Evolutionary conservation across 2,888 invertebrate species (phyloP), one percentile per base, ranked within the genome.

Genomic region (Acronicta leporina): DNA sequence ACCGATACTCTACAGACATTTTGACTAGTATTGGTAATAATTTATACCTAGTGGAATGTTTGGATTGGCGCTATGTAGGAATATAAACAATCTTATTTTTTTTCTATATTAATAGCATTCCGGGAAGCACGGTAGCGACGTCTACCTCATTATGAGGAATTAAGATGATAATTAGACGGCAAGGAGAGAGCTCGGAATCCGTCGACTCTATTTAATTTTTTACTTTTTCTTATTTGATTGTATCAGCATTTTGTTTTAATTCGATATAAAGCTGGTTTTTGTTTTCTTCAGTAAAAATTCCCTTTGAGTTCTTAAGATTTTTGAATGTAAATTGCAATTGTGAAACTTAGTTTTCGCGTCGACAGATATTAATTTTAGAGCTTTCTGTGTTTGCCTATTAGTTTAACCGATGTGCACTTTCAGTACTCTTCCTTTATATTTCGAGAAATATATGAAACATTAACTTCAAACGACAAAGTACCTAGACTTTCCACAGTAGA

Each of bases 151-250:
- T 86, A 87, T 77, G 72, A 83, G 69, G 77, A 87, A 89, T 90
- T 90, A 87, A 87, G 77, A 87, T 89, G 85, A 84, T 90, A 90
- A 91, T 90, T 86, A 87, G 82, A 74, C 79, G 67, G 80, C 77
- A 79, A 75, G 73, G 81, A 77, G 81, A 77, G 57, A 64, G 76
- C 73, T 72, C 68, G 78, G 83, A 86, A 86, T 82, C 81, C 83
- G 73, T 74, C 41, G 66, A 45, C 40, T 56, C 63, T 53, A 63
- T 64, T 64, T 30, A 20, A 44, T 63, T 74, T 63, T 63, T 64
- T 47, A 59, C 52, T 56, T 64, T 62, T 75, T 61, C 51, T 67
- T 27, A 60, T 68, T 75, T 63, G 64, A 61, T 76, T 49, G 56
- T 62, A 73, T 66, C 72, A 63, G 38, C 27, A 67, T 60, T 63